These are phyloP conservation scores for Spinus olivaceus DNA, from an alignment of 2,797 vertebrate species.

Conservation along the genomic window DNA sequence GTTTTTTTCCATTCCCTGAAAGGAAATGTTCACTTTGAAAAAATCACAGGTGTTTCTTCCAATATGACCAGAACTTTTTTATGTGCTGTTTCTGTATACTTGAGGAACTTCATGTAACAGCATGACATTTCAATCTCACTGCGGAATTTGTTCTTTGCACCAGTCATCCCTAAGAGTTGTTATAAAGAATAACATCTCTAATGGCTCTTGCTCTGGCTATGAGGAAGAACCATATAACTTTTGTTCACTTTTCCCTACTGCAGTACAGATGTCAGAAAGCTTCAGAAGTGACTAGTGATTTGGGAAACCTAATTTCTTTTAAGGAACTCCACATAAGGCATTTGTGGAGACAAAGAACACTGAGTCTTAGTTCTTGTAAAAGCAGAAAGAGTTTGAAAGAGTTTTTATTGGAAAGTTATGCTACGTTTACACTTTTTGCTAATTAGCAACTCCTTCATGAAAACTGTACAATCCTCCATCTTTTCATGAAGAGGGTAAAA, in stretches of 20 bases:
- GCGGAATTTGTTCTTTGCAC: constrained; percentile 7
- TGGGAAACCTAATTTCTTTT: neutral
- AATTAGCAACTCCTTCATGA: neutral
- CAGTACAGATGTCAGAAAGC: neutral
- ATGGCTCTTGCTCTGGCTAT: constrained; percentile 7
- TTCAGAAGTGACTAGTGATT: neutral
- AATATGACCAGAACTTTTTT: neutral
- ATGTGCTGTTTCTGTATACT: neutral
- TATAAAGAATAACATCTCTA: constrained; percentile 5
- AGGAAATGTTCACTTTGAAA: neutral
- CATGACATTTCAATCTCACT: neutral
- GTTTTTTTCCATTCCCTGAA: neutral
- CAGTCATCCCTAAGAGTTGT: neutral
- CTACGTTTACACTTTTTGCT: neutral
- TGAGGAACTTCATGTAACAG: neutral
- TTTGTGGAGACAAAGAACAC: neutral
- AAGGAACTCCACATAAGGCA: neutral
- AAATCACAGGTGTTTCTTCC: neutral
- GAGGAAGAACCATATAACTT: neutral
- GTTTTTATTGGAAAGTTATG: neutral
- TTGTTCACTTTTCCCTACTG: neutral
- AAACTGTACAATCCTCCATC: neutral
- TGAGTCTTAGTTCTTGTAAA: neutral
- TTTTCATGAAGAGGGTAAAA: fast-evolving
- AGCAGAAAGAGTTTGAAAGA: neutral